Percentiles rank a stretch among this genome's conserved stretches.
Evolutionary conservation across 2,888 invertebrate genomes (phyloP).

Genomic region (Troilus luridus): DNA sequence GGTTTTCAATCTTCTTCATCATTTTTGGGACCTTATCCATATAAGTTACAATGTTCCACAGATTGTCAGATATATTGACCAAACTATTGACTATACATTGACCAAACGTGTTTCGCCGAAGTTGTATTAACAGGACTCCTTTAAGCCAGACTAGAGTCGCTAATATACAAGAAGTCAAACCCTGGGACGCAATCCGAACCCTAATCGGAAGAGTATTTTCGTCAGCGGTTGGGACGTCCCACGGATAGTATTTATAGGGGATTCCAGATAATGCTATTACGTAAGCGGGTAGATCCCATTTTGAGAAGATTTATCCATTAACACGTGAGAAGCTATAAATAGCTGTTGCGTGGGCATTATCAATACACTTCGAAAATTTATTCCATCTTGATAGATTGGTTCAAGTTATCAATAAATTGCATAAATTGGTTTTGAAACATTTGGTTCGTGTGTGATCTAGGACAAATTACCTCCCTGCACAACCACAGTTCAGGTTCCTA

Average conservation of each 20-base stretch:
- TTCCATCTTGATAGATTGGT: neutral
- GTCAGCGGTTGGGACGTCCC: neutral
- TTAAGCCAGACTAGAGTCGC: neutral
- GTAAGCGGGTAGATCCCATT: neutral
- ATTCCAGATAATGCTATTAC: neutral
- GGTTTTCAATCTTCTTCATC: no score
- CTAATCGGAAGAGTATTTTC: slow-evolving; percentile 1
- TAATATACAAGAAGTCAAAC: no score
- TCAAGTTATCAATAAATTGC: neutral
- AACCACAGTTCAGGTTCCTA: no score
- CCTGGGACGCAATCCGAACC: neutral
- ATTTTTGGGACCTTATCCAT: no score
- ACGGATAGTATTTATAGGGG: neutral
- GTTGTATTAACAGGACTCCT: neutral
- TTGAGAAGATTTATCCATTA: neutral
- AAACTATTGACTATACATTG: no score
- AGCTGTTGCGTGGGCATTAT: neutral
- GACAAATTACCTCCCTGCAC: no score
- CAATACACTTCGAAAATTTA: neutral
- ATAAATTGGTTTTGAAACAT: neutral
- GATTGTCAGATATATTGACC: no score
- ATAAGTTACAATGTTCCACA: no score
- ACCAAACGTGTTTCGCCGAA: no score
- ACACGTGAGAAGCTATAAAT: slow-evolving; percentile 1
- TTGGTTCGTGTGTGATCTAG: no score